Evolutionary conservation across 2,113 vertebrate genomes (phyloP), one percentile per base, ranked within the genome.

Genomic region (Campylomormyrus tamandua): DNA sequence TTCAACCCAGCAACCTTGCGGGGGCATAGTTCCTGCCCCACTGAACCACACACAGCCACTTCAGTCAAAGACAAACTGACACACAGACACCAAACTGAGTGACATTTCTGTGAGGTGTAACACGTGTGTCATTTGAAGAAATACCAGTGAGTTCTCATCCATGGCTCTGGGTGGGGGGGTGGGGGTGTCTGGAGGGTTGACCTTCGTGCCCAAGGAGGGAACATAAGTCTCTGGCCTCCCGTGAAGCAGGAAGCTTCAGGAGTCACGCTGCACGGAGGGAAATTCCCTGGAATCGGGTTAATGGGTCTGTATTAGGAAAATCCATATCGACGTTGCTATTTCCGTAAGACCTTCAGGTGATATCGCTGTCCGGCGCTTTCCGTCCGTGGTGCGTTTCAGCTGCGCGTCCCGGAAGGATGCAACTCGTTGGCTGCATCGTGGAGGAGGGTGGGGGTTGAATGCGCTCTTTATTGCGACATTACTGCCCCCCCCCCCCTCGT

Each of bases 231-330:
- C 39, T 56, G 88, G 77, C 50, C 8, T n/a, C 53, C 48, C 8
- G 9, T 52, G 50, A 52, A 52, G 13, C 50, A 52, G 50, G 39
- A 15, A 31, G n/a, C 27, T 35, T 21, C n/a, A 46, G 17, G 39
- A 77, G 74, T 89, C 31, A 15, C 5, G 35, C 17, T 5, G 35
- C 46, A 83, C 11, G 31, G 49, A 15, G 70, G 88, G 88, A 83
- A 52, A 35, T 24, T 27, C 88, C 46, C 80, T 35, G 35, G 27
- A 83, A 35, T 74, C 15, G 15, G 35, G 74, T 39, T 46, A 50
- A 74, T 80, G 88, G 70, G 48, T 77, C 66, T 88, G 74, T 88
- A 39, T 80, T 52, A 39, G 70, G 88, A 89, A 89, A 89, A 53
- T 89, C 88, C 42, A 80, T 83, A 89, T 83, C 10, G 17, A 19